These are phyloP conservation scores for Sphecodes monilicornis DNA, from an alignment of 2,888 invertebrate genomes.

Conservation along the genomic window DNA sequence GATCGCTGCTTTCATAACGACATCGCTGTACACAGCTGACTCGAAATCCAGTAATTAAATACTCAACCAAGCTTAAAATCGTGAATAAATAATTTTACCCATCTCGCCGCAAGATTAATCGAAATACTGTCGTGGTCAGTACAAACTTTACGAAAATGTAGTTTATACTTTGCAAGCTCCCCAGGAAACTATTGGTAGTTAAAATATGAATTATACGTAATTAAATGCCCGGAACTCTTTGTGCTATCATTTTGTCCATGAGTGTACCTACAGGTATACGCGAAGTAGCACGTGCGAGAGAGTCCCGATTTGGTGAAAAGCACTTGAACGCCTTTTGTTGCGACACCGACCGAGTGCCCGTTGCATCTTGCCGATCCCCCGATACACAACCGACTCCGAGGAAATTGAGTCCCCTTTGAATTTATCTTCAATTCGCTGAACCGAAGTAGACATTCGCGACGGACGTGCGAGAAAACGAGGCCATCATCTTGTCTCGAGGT, in stretches of 20 bases:
- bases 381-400: slow-evolving; percentile 6
- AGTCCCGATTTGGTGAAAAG: slow-evolving; percentile 58
- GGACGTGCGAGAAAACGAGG: slow-evolving; percentile 7
- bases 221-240: neutral
- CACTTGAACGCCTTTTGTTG: slow-evolving; percentile 49
- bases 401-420: slow-evolving; percentile 17
- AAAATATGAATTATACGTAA: too few species aligned
- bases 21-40: too few species aligned
- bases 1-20: too few species aligned
- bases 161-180: too few species aligned
- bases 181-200: too few species aligned
- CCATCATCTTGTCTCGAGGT: slow-evolving; percentile 10
- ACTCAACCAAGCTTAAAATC: too few species aligned
- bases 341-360: slow-evolving; percentile 15
- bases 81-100: too few species aligned
- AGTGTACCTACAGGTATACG: slow-evolving; percentile 5
- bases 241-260: neutral
- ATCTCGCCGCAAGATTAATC: too few species aligned
- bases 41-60: too few species aligned
- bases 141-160: too few species aligned
- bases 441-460: neutral
- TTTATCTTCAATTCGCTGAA: neutral
- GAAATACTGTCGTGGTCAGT: too few species aligned
- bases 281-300: slow-evolving; percentile 54
- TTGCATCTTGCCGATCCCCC: slow-evolving; percentile 5